phyloP scores from a whole-genome alignment of 2,113 vertebrate genomes.

The Barnardius zonarius region DNA sequence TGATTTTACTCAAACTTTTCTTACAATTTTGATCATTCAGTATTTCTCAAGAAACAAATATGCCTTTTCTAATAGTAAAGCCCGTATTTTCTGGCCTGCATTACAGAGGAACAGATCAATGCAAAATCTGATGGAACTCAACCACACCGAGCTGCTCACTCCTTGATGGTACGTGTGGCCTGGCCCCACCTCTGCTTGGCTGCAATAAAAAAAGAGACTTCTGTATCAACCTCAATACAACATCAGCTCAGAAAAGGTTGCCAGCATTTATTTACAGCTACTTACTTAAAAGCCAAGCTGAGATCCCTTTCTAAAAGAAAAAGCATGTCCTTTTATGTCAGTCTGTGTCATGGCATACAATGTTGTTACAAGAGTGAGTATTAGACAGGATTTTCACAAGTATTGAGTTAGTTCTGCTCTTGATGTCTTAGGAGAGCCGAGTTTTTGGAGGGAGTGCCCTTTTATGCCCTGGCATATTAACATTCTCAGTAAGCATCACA shows the following conservation, averaged over 20 bases:
- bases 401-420: background rate
- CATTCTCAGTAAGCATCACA: background rate
- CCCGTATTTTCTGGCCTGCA: background rate
- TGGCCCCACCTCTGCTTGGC: background rate
- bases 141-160: background rate
- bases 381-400: background rate
- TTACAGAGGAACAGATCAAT: background rate
- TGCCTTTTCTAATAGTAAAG: background rate
- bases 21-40: background rate
- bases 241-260: background rate
- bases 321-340: background rate
- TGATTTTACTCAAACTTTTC: background rate
- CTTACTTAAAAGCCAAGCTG: background rate
- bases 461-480: background rate
- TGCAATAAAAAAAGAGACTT: background rate
- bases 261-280: background rate
- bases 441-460: background rate
- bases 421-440: background rate
- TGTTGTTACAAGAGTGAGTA: background rate
- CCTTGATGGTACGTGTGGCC: rapidly evolving
- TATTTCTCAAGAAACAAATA: background rate
- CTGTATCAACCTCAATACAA: background rate
- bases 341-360: background rate
- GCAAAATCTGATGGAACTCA: background rate
- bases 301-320: background rate